phyloP scores from a whole-genome alignment of 2,888 invertebrate species.

The Pammene aurita region DNA sequence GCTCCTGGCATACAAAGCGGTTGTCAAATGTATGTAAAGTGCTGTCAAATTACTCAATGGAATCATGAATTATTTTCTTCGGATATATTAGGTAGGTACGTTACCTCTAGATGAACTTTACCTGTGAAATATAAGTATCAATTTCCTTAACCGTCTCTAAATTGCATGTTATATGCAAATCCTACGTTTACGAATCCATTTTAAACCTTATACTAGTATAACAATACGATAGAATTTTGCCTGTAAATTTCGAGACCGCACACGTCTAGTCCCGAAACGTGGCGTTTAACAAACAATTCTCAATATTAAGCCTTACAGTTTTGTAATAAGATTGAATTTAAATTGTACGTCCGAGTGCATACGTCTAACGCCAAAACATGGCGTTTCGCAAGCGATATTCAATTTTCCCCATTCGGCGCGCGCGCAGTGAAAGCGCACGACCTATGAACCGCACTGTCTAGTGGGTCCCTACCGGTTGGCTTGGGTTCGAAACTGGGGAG shows the following conservation, averaged over 20 bases:
- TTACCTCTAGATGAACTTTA: slow-evolving; percentile 1
- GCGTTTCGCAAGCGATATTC: slow-evolving; percentile 39
- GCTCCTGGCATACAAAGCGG: no score
- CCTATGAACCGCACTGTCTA: slow-evolving; percentile 32
- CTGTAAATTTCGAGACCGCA: neutral
- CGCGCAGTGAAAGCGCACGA: slow-evolving; percentile 43
- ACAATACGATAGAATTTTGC: neutral
- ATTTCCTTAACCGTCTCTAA: slow-evolving; percentile 22
- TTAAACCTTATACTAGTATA: neutral
- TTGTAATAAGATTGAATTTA: neutral
- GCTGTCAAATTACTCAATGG: no score
- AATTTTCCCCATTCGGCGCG: slow-evolving; percentile 29
- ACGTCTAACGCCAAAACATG: neutral
- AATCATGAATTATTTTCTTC: neutral
- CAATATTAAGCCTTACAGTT: neutral
- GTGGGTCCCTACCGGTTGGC: slow-evolving; percentile 3
- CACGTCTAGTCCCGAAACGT: slow-evolving; percentile 13
- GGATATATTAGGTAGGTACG: neutral
- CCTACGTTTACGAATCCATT: neutral
- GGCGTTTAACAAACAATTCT: neutral
- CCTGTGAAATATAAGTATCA: slow-evolving; percentile 19
- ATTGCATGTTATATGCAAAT: slow-evolving; percentile 13
- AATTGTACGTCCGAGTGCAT: neutral
- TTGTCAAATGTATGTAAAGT: no score
- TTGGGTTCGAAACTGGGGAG: slow-evolving; percentile 3